Base-by-base conservation (phyloP, 2,113 vertebrate genomes). In the Panurus biarmicus region DNA sequence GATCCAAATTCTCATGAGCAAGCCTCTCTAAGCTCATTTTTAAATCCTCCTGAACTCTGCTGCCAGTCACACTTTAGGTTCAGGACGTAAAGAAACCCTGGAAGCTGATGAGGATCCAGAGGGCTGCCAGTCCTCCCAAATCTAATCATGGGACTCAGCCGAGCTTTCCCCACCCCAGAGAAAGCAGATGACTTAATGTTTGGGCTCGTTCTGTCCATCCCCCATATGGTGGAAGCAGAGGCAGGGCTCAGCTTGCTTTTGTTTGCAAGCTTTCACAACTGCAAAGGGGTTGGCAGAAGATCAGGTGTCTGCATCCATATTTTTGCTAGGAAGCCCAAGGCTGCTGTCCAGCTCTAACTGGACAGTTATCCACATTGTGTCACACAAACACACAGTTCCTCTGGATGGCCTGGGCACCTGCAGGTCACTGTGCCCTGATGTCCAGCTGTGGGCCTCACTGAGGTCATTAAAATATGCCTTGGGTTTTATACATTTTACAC, bases 1-100 rank as follows among this genome's bases (percentile, higher is more conserved):
- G 62, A 93, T 90, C 89, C 51, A 70, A 72, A 81, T 89, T 96
- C 78, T 93, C 90, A 90, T 56, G 81, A 93, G 67, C 67, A 72
- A 95, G n/a, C 25, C 86, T 44, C 61, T 87, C 88, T 90, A 87
- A 92, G 86, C 78, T 95, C 86, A 92, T 89, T 69, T 80, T 74
- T 81, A 95, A 96, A 94, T 78, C 38, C 71, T 73, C 2, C 0
- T 88, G 83, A 94, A 24, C 85, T 89, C 80, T 77, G 25, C 53
- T 85, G 81, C 78, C 57, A 47, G 83, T 81, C 81, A 53, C 57
- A 64, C 93, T 47, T 53, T 70, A 62, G 72, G 54, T 71, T 65
- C 47, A 58, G 72, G 83, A 76, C 48, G 60, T 79, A 71, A 66
- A 80, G 61, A 81, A 90, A 77, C 57, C 21, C 61, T 67, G 47